phyloP scores from a whole-genome alignment of 64 coral and sea anemone species.

The Pachyseris speciosa region DNA sequence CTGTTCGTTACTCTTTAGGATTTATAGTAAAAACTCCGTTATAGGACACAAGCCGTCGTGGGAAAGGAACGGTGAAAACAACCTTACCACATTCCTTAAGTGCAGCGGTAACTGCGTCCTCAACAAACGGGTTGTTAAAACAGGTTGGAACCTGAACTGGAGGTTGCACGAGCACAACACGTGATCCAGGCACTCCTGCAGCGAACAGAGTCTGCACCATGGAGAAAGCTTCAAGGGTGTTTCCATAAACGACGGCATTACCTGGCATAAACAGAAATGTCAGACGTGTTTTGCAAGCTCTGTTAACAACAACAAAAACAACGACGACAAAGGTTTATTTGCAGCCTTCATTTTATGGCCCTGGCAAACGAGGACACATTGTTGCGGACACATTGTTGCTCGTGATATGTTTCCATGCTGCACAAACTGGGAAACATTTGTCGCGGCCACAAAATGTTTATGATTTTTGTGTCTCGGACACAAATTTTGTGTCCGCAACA shows the following conservation, averaged over 20 bases:
- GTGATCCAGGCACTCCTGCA: slow-evolving; percentile 65
- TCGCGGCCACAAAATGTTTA: too few relatives aligned
- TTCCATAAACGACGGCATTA: slow-evolving; percentile 87
- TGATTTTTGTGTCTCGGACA: too few relatives aligned
- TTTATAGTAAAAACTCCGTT: too few relatives aligned
- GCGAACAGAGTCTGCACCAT: slow-evolving; percentile 77
- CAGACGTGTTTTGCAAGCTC: not conserved
- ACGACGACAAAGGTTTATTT: too few relatives aligned
- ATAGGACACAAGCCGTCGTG: too few relatives aligned
- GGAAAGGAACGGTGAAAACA: not conserved
- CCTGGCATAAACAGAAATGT: slow-evolving; percentile 36
- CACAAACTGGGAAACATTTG: too few relatives aligned
- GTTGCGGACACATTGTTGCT: too few relatives aligned
- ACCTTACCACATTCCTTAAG: slow-evolving; percentile 72
- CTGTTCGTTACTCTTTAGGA: too few relatives aligned
- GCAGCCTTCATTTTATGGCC: too few relatives aligned
- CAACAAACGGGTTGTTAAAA: slow-evolving; percentile 92
- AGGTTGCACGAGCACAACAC: slow-evolving; percentile 87
- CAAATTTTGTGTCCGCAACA: too few relatives aligned
- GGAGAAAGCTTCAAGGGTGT: slow-evolving; percentile 73
- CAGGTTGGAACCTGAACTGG: slow-evolving; percentile 77
- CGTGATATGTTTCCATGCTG: too few relatives aligned
- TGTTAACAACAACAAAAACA: not conserved
- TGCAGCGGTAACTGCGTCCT: slow-evolving; percentile 69
- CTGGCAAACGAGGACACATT: too few relatives aligned